Percentiles rank a stretch among this genome's conserved stretches.
These are phyloP conservation scores for Molothrus aeneus DNA, from an alignment of 2,797 vertebrate species.

Conservation along the genomic window DNA sequence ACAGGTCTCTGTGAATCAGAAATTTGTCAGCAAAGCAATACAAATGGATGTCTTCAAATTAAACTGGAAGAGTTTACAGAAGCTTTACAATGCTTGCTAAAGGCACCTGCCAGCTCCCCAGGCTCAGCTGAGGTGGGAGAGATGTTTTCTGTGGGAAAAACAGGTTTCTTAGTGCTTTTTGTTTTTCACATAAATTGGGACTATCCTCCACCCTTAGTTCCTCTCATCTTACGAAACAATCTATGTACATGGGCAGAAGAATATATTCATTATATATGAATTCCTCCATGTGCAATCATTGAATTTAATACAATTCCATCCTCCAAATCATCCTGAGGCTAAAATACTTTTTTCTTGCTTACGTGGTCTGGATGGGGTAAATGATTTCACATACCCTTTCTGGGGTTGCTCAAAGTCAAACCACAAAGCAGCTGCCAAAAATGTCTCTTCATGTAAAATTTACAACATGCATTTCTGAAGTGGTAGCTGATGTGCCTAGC, in stretches of 20 bases:
- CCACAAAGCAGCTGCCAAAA: conserved; percentile 15
- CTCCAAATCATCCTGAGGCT: neutral
- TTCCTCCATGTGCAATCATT: neutral
- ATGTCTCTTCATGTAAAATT: neutral
- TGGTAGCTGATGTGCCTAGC: conserved; percentile 20
- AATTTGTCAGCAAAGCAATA: neutral
- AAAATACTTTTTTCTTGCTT: neutral
- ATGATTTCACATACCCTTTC: neutral
- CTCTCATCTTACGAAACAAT: neutral
- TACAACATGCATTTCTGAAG: conserved; percentile 29
- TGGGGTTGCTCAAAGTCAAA: conserved; percentile 36
- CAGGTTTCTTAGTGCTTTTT: neutral
- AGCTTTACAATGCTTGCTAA: neutral
- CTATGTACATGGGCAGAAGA: fast-evolving
- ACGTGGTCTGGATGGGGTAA: neutral
- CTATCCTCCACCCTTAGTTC: neutral
- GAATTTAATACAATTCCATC: neutral
- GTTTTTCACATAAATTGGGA: neutral
- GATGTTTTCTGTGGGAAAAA: neutral
- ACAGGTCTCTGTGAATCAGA: neutral
- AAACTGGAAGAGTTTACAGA: neutral
- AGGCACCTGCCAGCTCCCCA: neutral
- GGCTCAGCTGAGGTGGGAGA: neutral
- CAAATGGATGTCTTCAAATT: neutral
- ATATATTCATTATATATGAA: neutral